phyloP scores from a whole-genome alignment of 2,113 vertebrate species.

The Strigops habroptila region DNA sequence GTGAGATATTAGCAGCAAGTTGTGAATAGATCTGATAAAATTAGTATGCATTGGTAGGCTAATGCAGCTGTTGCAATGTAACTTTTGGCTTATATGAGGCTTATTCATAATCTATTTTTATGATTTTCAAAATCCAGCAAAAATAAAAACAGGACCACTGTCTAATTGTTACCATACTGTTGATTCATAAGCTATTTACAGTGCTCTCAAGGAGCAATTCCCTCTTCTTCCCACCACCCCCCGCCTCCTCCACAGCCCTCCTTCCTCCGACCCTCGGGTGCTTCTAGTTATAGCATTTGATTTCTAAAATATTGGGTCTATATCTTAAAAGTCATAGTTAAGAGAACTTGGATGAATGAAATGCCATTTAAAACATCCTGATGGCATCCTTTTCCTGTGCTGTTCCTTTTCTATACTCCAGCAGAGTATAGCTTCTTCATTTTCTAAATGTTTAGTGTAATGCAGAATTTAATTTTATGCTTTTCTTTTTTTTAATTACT shows the following conservation, averaged over 20 bases:
- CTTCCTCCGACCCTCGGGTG: not conserved
- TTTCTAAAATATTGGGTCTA: slow-evolving; percentile 21
- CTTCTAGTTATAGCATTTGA: slow-evolving; percentile 17
- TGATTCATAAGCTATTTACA: slow-evolving; percentile 43
- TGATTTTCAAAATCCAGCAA: slow-evolving; percentile 42
- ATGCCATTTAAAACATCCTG: not conserved
- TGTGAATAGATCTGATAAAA: slow-evolving; percentile 54
- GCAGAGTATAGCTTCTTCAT: not conserved
- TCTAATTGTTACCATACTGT: slow-evolving; percentile 58
- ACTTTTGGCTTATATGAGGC: slow-evolving; percentile 39
- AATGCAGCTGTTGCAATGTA: slow-evolving; percentile 46
- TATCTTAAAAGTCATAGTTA: slow-evolving; percentile 2
- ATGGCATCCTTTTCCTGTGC: not conserved
- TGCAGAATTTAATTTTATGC: not conserved
- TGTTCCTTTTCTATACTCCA: not conserved
- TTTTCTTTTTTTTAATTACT: not conserved
- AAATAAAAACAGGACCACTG: slow-evolving; percentile 47
- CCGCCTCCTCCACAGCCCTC: not conserved
- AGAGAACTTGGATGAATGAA: not conserved
- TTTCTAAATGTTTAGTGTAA: not conserved
- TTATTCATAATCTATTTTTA: slow-evolving; percentile 66
- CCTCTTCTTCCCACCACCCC: not conserved
- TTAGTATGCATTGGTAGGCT: not conserved
- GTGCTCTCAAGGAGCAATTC: not conserved
- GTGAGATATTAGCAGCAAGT: slow-evolving; percentile 22